A percentile compares a stretch with the other conserved stretches of the same genome.
Conservation (phyloP, 2,113 vertebrate species). For the Toxostoma redivivum region DNA sequence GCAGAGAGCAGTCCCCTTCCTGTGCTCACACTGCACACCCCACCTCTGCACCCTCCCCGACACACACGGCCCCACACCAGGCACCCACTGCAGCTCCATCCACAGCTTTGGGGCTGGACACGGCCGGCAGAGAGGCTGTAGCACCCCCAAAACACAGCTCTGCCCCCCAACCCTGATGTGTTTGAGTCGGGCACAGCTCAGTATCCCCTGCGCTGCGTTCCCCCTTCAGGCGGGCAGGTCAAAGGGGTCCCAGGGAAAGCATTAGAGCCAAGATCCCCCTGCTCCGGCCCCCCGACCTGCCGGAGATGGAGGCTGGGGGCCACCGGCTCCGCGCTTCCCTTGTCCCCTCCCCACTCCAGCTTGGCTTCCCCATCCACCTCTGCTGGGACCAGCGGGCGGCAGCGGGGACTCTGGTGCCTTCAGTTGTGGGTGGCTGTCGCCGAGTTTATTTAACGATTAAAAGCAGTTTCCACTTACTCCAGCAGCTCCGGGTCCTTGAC, state of each 20-base stretch:
- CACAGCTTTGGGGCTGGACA: neutral
- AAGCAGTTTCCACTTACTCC: constrained; percentile 50
- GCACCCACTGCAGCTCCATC: neutral
- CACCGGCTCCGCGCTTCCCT: neutral
- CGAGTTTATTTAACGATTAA: constrained; percentile 55
- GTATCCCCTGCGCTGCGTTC: neutral
- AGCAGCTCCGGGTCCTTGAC: neutral
- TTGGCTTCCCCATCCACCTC: constrained; percentile 48
- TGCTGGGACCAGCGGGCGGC: neutral
- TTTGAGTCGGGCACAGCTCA: neutral
- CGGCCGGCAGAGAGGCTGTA: neutral
- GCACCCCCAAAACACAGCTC: neutral
- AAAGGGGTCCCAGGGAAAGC: neutral
- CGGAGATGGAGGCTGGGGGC: neutral
- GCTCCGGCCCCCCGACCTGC: neutral
- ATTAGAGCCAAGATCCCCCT: neutral
- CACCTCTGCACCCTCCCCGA: neutral
- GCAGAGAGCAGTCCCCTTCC: neutral
- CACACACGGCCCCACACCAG: neutral
- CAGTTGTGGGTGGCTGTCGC: constrained; percentile 7
- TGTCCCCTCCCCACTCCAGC: neutral
- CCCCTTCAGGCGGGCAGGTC: neutral
- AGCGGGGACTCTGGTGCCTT: constrained; percentile 49
- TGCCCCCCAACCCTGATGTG: neutral
- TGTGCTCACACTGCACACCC: neutral